phyloP scores from a whole-genome alignment of 2,113 vertebrate genomes.

The Fregata magnificens region DNA sequence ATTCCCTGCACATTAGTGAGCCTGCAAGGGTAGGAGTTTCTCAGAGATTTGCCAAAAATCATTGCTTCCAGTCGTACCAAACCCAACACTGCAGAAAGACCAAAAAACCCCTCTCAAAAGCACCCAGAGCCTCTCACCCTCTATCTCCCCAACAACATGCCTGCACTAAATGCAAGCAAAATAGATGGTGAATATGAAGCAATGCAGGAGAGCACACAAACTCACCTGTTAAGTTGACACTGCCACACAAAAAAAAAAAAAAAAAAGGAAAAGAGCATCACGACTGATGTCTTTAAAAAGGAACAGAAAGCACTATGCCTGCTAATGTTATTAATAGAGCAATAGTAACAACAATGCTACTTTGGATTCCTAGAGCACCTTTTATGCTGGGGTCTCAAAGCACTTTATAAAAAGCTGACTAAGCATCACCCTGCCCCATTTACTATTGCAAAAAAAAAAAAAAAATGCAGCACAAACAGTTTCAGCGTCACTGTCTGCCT shows the following conservation, averaged over 20 bases:
- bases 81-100: neutral
- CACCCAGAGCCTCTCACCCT: neutral
- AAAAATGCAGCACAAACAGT: neutral
- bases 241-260: neutral
- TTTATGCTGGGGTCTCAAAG: neutral
- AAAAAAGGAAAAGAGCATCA: neutral
- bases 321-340: neutral
- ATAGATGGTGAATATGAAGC: neutral
- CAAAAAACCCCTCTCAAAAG: neutral
- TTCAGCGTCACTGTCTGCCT: neutral
- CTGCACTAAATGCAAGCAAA: neutral
- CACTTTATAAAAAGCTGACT: neutral
- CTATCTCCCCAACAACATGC: neutral
- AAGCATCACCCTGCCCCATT: neutral
- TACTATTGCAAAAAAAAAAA: neutral
- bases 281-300: neutral
- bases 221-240: neutral
- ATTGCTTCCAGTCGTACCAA: neutral
- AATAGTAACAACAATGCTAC: neutral
- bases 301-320: neutral
- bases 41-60: neutral
- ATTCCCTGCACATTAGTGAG: neutral
- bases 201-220: neutral
- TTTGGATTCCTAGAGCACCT: constrained; percentile 7
- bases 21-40: neutral